Evolutionary conservation across 2,113 vertebrate species (phyloP), one percentile per base, ranked within the genome.

Genomic region (Xenus cinereus): DNA sequence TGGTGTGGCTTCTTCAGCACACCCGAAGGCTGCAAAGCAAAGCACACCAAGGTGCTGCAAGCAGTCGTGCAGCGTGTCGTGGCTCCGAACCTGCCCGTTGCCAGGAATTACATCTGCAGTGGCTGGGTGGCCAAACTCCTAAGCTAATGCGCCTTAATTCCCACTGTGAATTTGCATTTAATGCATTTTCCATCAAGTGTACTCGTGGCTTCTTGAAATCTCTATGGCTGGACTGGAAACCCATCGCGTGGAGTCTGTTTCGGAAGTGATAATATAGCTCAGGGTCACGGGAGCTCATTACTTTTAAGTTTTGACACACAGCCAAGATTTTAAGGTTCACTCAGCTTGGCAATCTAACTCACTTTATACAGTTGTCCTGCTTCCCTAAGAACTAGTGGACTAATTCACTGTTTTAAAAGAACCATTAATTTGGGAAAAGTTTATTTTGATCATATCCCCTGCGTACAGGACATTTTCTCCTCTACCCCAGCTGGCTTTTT

Each of bases 301-400:
- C 53, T 90, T 93, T 85, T 96, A 63, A 90, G 73, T 64, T 93
- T 90, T 97, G 93, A 95, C 43, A 69, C 26, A 77, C 35, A 64
- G 96, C 87, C 94, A 95, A 94, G 91, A 74, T 94, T 83, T 73
- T 63, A 88, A 94, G 85, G 45, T 93, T 95, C 68, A 30, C 39
- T 51, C 59, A 30, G 46, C 48, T 53, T 73, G 87, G 73, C 51
- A 95, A 81, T 66, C 51, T 56, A 67, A 41, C 66, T 95, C 72
- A 69, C 56, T 94, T 96, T 83, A 87, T 74, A 62, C 28, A 87
- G 82, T 63, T 89, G 35, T 46, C 64, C 62, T 74, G 46, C 39
- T 94, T 77, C 56, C 43, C 57, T 68, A 84, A 83, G 94, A 80
- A 77, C 43, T 60, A 51, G 73, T 22, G 33, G 33, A 71, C 79